A percentile compares a stretch with the other conserved stretches of the same genome.
Conservation (phyloP, 2,888 invertebrate species). For the Eupelmus urozonus region DNA sequence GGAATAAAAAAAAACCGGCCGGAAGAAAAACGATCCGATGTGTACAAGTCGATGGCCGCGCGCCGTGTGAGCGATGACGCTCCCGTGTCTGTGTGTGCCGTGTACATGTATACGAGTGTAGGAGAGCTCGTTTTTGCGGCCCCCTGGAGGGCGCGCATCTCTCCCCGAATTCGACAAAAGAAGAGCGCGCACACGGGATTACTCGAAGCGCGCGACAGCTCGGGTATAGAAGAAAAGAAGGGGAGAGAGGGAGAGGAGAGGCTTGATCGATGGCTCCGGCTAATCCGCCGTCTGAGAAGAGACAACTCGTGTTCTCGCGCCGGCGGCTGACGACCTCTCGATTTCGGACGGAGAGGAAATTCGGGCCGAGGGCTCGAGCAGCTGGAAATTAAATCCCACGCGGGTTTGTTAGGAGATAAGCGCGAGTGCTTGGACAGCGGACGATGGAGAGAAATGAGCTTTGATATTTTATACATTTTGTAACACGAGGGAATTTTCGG, state of each 20-base stretch:
- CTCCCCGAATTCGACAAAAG: slow-evolving; percentile 52
- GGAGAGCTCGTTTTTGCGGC: no score
- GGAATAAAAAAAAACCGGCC: slow-evolving; percentile 11
- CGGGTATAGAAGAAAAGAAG: slow-evolving; percentile 1
- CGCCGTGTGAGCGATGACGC: slow-evolving; percentile 37
- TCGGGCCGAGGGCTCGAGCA: neutral
- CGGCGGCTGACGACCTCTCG: no score
- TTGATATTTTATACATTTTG: no score
- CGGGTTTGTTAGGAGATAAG: no score
- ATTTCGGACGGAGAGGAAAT: neutral
- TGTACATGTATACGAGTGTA: no score
- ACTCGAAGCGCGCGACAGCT: slow-evolving; percentile 1
- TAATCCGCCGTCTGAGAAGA: slow-evolving; percentile 25
- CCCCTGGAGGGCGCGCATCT: slow-evolving; percentile 14
- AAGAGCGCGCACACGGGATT: slow-evolving; percentile 46
- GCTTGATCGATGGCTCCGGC: slow-evolving; percentile 41
- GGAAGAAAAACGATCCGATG: slow-evolving; percentile 17
- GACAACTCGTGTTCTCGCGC: neutral
- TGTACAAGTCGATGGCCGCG: neutral
- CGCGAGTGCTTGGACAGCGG: neutral
- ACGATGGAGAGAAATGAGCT: no score
- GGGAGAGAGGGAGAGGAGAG: neutral
- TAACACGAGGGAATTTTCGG: no score
- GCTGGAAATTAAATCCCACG: neutral
- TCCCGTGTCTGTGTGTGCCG: no score